A percentile compares a stretch with the other conserved stretches of the same genome.
Evolutionary conservation across 2,888 invertebrate genomes (phyloP).

Genomic region (Gerris lacustris): DNA sequence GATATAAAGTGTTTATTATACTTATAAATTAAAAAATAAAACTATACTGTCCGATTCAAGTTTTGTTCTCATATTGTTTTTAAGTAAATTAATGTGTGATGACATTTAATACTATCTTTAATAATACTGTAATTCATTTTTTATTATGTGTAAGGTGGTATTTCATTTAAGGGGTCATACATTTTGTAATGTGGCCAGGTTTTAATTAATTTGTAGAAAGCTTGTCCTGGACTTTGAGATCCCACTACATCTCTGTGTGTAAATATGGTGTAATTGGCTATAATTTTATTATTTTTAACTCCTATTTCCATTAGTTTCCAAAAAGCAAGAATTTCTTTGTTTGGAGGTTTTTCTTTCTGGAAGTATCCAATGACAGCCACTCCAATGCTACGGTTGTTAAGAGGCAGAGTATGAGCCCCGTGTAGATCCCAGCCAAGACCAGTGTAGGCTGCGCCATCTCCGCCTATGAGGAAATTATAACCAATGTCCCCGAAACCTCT

Average conservation of each 20-base stretch:
- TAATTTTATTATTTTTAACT: slow-evolving; percentile 2
- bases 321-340: background rate
- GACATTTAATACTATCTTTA: no score
- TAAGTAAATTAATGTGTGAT: no score
- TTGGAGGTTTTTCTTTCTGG: background rate
- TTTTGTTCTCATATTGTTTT: no score
- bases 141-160: background rate
- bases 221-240: slow-evolving; percentile 5
- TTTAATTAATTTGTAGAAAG: slow-evolving; percentile 14
- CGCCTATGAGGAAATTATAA: slow-evolving; percentile 23
- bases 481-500: slow-evolving; percentile 18
- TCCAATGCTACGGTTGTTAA: slow-evolving; percentile 4
- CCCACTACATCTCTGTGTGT: slow-evolving; percentile 12
- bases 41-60: no score
- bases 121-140: no score
- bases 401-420: slow-evolving; percentile 51
- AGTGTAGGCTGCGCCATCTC: slow-evolving; percentile 24
- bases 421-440: slow-evolving; percentile 44
- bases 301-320: slow-evolving; percentile 11
- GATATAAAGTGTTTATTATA: no score
- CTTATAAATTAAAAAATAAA: no score
- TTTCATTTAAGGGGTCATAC: background rate
- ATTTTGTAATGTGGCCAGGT: slow-evolving; percentile 14
- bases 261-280: slow-evolving; percentile 6
- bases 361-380: slow-evolving; percentile 20